Percentiles rank a stretch among this genome's conserved stretches.
Conservation (phyloP, 2,797 vertebrate species). For the Dromococcyx pavoninus region DNA sequence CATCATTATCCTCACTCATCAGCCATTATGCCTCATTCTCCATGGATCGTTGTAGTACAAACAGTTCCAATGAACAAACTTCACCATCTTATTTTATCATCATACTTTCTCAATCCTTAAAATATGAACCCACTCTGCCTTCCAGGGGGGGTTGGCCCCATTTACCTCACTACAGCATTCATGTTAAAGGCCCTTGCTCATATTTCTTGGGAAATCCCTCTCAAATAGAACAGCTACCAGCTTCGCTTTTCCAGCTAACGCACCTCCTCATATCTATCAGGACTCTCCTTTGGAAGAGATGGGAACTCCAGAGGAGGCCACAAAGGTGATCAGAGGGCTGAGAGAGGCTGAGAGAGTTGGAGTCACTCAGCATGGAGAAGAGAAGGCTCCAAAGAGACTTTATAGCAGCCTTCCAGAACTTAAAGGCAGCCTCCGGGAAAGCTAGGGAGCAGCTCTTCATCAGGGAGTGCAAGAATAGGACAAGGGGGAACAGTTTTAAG, state of each 20-base stretch:
- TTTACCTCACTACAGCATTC: background rate
- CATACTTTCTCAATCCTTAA: background rate
- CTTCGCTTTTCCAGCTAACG: background rate
- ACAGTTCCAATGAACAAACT: background rate
- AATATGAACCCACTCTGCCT: background rate
- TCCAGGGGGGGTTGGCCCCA: background rate
- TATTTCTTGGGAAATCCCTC: background rate
- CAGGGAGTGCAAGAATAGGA: no score
- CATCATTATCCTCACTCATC: background rate
- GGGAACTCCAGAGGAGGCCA: no score
- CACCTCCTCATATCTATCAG: background rate
- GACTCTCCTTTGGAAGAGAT: background rate
- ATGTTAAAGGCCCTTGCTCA: background rate
- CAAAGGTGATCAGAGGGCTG: no score
- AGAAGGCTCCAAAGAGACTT: no score
- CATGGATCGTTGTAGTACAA: background rate
- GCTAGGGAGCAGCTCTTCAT: no score
- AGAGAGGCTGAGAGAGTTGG: no score
- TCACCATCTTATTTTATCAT: background rate
- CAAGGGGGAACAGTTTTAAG: no score
- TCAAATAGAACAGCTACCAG: background rate
- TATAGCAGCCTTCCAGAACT: no score
- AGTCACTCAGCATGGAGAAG: no score
- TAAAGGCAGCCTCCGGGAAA: no score
- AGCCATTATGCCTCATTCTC: background rate